phyloP scores from a whole-genome alignment of 2,797 vertebrate genomes.

The Ceyx erithaca region DNA sequence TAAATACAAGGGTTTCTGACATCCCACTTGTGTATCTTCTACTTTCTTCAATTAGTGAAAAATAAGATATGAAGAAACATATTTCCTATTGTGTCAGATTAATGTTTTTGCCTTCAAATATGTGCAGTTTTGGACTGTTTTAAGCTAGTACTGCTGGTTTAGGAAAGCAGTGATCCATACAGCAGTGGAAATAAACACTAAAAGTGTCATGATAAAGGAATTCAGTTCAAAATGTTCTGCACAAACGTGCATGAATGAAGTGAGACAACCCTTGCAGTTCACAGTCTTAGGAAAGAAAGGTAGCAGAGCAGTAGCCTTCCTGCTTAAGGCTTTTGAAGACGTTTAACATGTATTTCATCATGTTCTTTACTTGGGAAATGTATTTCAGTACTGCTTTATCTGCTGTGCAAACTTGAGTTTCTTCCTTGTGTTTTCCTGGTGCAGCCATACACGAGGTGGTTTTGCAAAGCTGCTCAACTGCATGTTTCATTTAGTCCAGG shows the following conservation, averaged over 20 bases:
- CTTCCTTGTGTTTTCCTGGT: background rate
- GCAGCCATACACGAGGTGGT: background rate
- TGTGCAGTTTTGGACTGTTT: background rate
- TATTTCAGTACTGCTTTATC: background rate
- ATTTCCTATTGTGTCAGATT: background rate
- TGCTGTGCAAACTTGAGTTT: background rate
- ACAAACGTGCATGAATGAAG: background rate
- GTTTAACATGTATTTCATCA: background rate
- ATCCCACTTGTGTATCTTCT: background rate
- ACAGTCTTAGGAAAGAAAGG: background rate
- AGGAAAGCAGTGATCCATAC: background rate
- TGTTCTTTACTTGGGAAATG: background rate
- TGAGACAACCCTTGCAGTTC: background rate
- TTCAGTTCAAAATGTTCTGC: background rate
- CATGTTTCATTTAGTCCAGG: background rate
- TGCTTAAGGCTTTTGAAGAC: background rate
- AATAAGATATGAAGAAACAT: background rate
- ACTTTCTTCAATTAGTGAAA: background rate
- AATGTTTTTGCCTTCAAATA: background rate
- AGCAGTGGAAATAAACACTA: constrained; percentile 9
- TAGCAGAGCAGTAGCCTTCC: constrained; percentile 7
- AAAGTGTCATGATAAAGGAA: constrained; percentile 10
- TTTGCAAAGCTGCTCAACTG: background rate
- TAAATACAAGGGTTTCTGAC: background rate
- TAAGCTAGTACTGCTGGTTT: background rate